These are phyloP conservation scores for Harpagifer antarcticus DNA, from an alignment of 2,797 vertebrate species.

Conservation along the genomic window DNA sequence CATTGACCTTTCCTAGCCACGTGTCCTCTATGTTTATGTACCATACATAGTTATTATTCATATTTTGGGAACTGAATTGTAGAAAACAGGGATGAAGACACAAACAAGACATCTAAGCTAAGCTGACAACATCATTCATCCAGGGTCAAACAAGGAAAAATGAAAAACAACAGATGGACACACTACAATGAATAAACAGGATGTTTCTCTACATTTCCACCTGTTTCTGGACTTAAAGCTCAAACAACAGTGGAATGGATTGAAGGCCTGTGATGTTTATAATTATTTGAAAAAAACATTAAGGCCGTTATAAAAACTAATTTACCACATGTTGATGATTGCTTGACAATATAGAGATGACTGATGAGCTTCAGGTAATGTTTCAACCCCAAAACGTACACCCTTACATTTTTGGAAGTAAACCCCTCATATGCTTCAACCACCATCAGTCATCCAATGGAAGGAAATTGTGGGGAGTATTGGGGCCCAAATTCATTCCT, in stretches of 20 bases:
- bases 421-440: conserved; percentile 41
- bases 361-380: conserved; percentile 48
- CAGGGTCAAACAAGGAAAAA: conserved; percentile 60
- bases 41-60: conserved; percentile 15
- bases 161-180: conserved; percentile 71
- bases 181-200: conserved; percentile 57
- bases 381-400: conserved; percentile 54
- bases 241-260: conserved; percentile 16
- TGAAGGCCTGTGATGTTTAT: neutral
- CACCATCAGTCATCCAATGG: conserved; percentile 59
- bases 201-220: conserved; percentile 15
- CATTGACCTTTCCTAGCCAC: neutral
- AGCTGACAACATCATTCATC: conserved; percentile 58
- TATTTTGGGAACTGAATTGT: neutral
- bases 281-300: neutral
- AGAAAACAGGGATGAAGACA: conserved; percentile 27
- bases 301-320: conserved; percentile 12
- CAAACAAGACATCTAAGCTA: conserved; percentile 42
- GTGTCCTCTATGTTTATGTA: conserved; percentile 4
- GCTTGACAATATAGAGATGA: conserved; percentile 19
- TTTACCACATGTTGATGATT: conserved; percentile 36
- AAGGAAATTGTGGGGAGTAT: conserved; percentile 55
- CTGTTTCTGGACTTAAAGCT: neutral
- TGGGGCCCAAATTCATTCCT: conserved; percentile 66
- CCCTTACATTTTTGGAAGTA: conserved; percentile 40